phyloP scores from a whole-genome alignment of 2,797 vertebrate species.

The Poecilia wingei region DNA sequence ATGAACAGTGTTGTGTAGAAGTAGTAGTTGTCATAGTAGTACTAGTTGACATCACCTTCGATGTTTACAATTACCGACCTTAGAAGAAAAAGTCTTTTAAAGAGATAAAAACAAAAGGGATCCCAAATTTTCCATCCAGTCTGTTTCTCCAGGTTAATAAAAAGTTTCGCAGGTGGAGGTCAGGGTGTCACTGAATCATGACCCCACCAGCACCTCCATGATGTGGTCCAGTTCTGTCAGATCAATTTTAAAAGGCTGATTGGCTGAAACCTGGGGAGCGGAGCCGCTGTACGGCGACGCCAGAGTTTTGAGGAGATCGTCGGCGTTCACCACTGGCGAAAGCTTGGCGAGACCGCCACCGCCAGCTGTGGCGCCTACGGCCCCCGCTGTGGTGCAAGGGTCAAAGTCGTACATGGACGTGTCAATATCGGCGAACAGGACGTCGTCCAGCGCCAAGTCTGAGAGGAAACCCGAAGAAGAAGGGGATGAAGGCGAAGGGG shows the following conservation, averaged over 20 bases:
- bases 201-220: conserved; percentile 98
- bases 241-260: conserved; percentile 99
- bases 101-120: conserved; percentile 42
- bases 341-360: conserved; percentile 87
- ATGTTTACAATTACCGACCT: conserved; percentile 79
- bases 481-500: conserved; percentile 79
- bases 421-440: conserved; percentile 97
- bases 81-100: conserved; percentile 62
- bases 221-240: conserved; percentile 99
- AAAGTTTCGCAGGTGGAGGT: conserved; percentile 16
- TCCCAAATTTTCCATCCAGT: conserved; percentile 55
- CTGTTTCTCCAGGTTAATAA: conserved; percentile 15
- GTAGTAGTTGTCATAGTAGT: conserved; percentile 80
- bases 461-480: conserved; percentile 90
- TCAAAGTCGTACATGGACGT: conserved; percentile 99
- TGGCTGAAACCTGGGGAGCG: conserved; percentile 90
- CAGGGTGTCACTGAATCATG: conserved; percentile 74
- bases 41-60: conserved; percentile 77
- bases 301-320: conserved; percentile 95
- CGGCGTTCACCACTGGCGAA: conserved; percentile 89
- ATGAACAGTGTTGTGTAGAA: conserved; percentile 94
- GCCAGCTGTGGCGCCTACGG: conserved; percentile 69
- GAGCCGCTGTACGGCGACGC: conserved; percentile 86
- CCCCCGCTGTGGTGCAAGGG: conserved; percentile 86
- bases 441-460: conserved; percentile 96